Conservation (phyloP, 1,140 invertebrate species). For the Coboldia fuscipes region DNA sequence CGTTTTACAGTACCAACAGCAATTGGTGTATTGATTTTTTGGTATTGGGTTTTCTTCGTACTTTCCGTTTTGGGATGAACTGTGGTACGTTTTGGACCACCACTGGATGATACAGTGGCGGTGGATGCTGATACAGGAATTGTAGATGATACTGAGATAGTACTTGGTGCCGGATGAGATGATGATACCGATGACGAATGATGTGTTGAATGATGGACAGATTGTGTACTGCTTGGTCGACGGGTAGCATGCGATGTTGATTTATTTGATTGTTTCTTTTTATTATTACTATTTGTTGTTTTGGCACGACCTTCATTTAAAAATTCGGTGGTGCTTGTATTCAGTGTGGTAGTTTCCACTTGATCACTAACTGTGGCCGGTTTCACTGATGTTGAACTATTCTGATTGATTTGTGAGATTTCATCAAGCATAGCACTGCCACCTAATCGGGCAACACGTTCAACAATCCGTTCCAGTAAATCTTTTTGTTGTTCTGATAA, state of each 20-base stretch:
- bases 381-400: neutral
- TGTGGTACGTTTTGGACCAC: neutral
- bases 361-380: neutral
- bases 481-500: conserved; percentile 19
- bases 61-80: no score
- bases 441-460: conserved; percentile 13
- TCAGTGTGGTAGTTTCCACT: neutral
- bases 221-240: conserved; percentile 7
- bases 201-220: conserved; percentile 5
- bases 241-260: conserved; percentile 6
- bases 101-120: conserved; percentile 3
- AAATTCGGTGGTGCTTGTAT: neutral
- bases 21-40: neutral
- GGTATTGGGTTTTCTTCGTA: no score
- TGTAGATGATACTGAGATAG: conserved; percentile 12
- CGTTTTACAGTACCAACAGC: no score
- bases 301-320: neutral
- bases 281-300: neutral
- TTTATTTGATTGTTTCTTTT: neutral
- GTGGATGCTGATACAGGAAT: conserved; percentile 10
- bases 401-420: neutral
- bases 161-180: conserved; percentile 11
- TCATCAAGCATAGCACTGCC: neutral
- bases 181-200: conserved; percentile 6
- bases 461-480: conserved; percentile 19